Conservation (phyloP, 2,888 invertebrate species). For the Laspeyria flexula region DNA sequence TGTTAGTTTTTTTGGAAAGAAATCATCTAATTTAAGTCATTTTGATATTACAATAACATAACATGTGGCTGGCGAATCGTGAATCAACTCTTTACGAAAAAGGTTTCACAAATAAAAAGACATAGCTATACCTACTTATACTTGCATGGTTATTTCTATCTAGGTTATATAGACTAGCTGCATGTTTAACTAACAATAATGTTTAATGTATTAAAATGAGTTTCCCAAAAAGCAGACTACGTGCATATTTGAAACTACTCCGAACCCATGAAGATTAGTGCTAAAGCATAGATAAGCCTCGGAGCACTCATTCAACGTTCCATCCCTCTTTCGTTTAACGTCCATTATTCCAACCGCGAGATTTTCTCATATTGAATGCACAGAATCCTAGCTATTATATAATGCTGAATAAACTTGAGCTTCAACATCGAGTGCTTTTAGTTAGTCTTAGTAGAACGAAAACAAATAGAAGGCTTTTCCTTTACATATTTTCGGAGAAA, state of each 20-base stretch:
- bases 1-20: too few relatives aligned
- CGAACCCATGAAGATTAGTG: conserved; percentile 8
- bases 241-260: conserved; percentile 3
- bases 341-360: conserved; percentile 30
- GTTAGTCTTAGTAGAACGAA: conserved; percentile 32
- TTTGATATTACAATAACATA: too few relatives aligned
- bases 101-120: too few relatives aligned
- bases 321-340: conserved; percentile 15
- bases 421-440: conserved; percentile 37
- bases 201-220: too few relatives aligned
- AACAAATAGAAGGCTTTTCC: conserved; percentile 31
- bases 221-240: neutral
- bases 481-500: conserved; percentile 1
- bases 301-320: conserved; percentile 30
- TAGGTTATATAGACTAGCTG: too few relatives aligned
- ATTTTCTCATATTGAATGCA: conserved; percentile 35
- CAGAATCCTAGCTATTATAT: conserved; percentile 41
- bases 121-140: too few relatives aligned
- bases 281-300: conserved; percentile 10
- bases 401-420: conserved; percentile 39
- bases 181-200: too few relatives aligned
- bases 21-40: too few relatives aligned
- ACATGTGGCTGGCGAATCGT: too few relatives aligned
- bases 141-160: too few relatives aligned
- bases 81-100: too few relatives aligned